A percentile compares a stretch with the other conserved stretches of the same genome.
phyloP scores from a whole-genome alignment of 2,113 vertebrate genomes.

The Indicator maculatus region DNA sequence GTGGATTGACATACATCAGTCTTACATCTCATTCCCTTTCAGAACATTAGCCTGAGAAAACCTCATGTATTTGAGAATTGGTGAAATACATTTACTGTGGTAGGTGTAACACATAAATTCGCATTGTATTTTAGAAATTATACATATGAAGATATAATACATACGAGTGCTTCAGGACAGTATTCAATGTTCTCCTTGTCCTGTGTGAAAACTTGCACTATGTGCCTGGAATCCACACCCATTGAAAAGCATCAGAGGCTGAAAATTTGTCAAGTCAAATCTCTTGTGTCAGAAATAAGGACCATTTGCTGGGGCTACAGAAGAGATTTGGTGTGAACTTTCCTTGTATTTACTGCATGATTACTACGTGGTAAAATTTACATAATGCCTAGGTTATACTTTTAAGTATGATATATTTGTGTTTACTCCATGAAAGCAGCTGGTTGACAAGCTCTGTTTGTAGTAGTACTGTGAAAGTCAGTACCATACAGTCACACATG shows the following conservation, averaged over 20 bases:
- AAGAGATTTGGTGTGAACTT: not conserved
- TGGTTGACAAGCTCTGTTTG: not conserved
- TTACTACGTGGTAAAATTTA: not conserved
- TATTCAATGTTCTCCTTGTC: not conserved
- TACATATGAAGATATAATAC: not conserved
- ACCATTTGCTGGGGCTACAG: not conserved
- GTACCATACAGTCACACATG: not conserved
- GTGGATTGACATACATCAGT: not conserved
- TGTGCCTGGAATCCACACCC: not conserved
- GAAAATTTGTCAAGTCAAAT: not conserved
- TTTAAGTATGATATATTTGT: not conserved
- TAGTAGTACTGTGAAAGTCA: not conserved
- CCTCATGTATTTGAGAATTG: not conserved
- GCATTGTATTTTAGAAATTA: not conserved
- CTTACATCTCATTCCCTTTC: not conserved
- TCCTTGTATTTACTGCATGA: not conserved
- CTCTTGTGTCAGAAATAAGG: not conserved
- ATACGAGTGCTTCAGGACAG: not conserved
- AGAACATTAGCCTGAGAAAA: not conserved
- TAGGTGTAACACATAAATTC: accelerated
- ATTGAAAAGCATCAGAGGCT: not conserved
- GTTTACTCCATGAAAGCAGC: not conserved
- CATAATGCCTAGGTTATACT: not conserved
- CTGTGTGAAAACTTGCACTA: not conserved
- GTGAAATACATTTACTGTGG: not conserved